These are phyloP conservation scores for Pardalotus punctatus DNA, from an alignment of 2,113 vertebrate genomes.

Conservation along the genomic window DNA sequence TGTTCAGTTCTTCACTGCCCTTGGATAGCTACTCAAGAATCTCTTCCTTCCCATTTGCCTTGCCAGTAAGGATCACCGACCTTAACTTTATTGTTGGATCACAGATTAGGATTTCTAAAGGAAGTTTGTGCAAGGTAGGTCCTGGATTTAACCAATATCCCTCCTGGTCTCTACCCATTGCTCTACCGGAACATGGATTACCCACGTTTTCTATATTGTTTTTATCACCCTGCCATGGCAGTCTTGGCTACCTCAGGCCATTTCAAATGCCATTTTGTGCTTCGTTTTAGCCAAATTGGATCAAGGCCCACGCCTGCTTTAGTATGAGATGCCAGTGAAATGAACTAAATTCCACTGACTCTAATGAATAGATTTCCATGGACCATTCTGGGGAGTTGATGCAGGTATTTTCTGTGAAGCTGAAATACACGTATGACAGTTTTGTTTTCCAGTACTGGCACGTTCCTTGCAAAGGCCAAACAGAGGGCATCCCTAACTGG, in stretches of 20 bases:
- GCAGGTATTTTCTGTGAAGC: not conserved
- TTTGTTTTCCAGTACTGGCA: not conserved
- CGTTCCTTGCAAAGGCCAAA: not conserved
- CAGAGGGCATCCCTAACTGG: not conserved
- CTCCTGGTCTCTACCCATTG: not conserved
- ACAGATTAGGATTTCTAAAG: not conserved
- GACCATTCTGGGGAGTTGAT: not conserved
- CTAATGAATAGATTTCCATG: not conserved
- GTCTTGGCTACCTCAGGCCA: not conserved
- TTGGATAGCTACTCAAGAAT: not conserved
- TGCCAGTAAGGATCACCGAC: not conserved
- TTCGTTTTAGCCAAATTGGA: not conserved
- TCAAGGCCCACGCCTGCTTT: not conserved
- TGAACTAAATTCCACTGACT: not conserved
- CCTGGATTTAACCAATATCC: not conserved
- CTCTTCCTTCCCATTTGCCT: not conserved
- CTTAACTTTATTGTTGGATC: not conserved
- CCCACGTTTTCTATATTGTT: not conserved
- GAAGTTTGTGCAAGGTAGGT: not conserved
- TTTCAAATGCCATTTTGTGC: not conserved
- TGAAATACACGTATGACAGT: rapidly evolving
- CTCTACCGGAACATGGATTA: not conserved
- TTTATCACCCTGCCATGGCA: not conserved
- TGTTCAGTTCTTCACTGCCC: not conserved
- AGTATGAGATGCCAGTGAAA: not conserved